Conservation (phyloP, 2,113 vertebrate species). For the Octodon degus region DNA sequence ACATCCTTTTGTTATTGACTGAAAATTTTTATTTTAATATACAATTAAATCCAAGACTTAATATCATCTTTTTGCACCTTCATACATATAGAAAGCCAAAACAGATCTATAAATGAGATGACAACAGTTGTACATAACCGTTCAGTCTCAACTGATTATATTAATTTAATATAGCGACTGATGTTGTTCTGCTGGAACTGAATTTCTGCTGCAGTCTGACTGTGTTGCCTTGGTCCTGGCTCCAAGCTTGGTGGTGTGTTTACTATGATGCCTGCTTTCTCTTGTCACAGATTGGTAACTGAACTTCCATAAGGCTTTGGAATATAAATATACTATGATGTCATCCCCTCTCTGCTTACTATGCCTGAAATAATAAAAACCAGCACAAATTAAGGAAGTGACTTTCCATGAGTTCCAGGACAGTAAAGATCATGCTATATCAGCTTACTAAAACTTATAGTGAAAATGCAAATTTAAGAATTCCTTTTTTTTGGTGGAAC, state of each 20-base stretch:
- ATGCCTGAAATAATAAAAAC: not conserved
- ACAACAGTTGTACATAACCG: not conserved
- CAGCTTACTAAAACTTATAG: not conserved
- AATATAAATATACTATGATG: not conserved
- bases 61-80: not conserved
- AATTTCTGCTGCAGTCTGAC: not conserved
- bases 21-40: not conserved
- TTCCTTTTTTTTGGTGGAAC: too few species aligned
- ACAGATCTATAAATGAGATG: not conserved
- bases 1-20: not conserved
- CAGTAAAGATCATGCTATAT: not conserved
- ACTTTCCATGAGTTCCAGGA: not conserved
- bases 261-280: not conserved
- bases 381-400: not conserved
- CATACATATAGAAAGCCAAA: not conserved
- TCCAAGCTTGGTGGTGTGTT: not conserved
- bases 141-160: not conserved
- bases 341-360: not conserved
- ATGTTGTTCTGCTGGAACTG: not conserved
- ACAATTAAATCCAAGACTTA: not conserved
- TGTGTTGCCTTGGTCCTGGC: not conserved
- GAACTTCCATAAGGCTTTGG: not conserved
- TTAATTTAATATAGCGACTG: not conserved
- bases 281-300: not conserved
- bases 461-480: conserved; percentile 10